Evolutionary conservation across 1,140 invertebrate genomes (phyloP).

Genomic region (Wasmannia auropunctata): DNA sequence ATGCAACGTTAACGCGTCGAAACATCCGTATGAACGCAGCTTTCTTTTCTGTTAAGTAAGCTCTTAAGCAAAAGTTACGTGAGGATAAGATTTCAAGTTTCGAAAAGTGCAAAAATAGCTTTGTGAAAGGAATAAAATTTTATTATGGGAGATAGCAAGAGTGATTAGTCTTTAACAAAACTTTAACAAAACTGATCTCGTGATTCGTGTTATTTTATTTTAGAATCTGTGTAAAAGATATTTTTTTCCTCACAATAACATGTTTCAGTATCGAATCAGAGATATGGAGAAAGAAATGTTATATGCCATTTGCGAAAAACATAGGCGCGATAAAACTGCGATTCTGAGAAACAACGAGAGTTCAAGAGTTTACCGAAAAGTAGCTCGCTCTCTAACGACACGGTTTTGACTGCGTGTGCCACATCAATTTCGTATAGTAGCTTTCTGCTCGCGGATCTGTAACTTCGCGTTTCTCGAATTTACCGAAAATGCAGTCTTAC

Average conservation of each 20-base stretch:
- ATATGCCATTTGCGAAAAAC: not conserved
- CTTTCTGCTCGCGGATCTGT: not conserved
- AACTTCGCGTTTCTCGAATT: not conserved
- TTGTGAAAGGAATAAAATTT: not conserved
- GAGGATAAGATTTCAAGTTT: not conserved
- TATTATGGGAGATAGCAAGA: not conserved
- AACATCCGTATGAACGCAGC: not conserved
- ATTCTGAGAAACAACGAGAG: not conserved
- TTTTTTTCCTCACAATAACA: not conserved
- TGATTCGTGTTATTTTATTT: not conserved
- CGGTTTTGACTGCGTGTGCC: not conserved
- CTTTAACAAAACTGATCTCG: not conserved
- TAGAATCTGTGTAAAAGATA: not conserved
- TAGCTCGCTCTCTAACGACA: not conserved
- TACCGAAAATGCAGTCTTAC: not conserved
- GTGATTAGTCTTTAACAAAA: not conserved
- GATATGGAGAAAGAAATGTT: not conserved
- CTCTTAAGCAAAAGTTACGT: not conserved
- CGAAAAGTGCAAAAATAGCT: not conserved
- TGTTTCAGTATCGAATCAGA: not conserved
- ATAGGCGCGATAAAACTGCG: not conserved
- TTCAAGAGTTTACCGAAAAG: not conserved
- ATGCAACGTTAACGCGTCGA: not conserved
- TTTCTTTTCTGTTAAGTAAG: no score
- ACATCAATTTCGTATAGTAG: not conserved